Percentiles rank a stretch among this genome's conserved stretches.
These are phyloP conservation scores for Drosophila aff. DNA, from an alignment of 1,140 invertebrate genomes.

Conservation along the genomic window DNA sequence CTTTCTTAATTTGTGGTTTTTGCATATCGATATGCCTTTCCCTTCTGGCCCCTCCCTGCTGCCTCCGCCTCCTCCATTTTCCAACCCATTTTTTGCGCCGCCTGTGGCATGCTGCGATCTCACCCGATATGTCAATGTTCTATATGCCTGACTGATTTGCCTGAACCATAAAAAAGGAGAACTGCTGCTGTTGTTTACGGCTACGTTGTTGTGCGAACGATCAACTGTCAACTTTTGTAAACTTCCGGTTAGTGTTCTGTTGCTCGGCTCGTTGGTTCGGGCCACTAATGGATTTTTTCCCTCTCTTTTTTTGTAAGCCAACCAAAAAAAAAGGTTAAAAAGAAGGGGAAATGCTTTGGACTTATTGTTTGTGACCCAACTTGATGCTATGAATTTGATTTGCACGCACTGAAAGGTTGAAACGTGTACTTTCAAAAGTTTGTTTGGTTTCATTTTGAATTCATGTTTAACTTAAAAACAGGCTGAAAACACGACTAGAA, in stretches of 20 bases:
- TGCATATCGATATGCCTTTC: conserved; percentile 64
- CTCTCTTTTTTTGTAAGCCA: conserved; percentile 28
- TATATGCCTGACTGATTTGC: conserved; percentile 71
- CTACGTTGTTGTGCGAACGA: conserved; percentile 39
- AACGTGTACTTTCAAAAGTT: background rate
- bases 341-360: conserved; percentile 14
- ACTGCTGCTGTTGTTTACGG: conserved; percentile 32
- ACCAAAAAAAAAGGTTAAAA: conserved; percentile 20
- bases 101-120: conserved; percentile 54
- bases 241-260: conserved; percentile 68
- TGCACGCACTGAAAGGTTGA: background rate
- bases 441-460: background rate
- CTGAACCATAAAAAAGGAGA: conserved; percentile 45
- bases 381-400: conserved; percentile 9
- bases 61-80: conserved; percentile 4
- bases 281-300: conserved; percentile 64
- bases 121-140: conserved; percentile 75
- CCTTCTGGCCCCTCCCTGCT: conserved; percentile 15
- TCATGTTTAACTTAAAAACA: background rate
- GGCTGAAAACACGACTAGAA: background rate
- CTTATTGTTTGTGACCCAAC: background rate
- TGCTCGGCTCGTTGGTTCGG: conserved; percentile 61
- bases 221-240: conserved; percentile 77
- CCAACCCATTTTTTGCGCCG: conserved; percentile 31
- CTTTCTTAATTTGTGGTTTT: conserved; percentile 65